These are phyloP conservation scores for Trematomus loennbergii DNA, from an alignment of 2,113 vertebrate genomes.

Conservation along the genomic window DNA sequence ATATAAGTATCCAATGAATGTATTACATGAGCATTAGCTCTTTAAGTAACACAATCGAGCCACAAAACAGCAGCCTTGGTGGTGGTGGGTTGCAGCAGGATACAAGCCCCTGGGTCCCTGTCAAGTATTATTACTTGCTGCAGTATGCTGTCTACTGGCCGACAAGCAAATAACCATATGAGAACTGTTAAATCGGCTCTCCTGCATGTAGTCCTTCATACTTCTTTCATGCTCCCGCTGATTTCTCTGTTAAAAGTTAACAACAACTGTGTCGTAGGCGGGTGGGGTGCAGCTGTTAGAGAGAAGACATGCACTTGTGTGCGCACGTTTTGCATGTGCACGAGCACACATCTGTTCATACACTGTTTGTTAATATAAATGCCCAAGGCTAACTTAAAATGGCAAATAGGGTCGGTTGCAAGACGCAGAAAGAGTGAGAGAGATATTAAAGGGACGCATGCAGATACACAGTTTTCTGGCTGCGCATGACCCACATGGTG, in stretches of 20 bases:
- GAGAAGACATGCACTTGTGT: not conserved
- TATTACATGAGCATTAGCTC: conserved; percentile 12
- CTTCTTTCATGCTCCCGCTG: conserved; percentile 11
- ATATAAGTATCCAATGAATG: conserved; percentile 29
- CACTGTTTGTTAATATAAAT: conserved; percentile 58
- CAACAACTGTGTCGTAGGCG: conserved; percentile 21
- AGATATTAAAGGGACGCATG: conserved; percentile 44
- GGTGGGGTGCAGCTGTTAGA: conserved; percentile 17
- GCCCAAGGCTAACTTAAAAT: conserved; percentile 58
- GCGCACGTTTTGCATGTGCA: conserved; percentile 20
- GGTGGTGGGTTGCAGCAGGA: conserved; percentile 35
- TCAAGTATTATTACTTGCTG: conserved; percentile 61
- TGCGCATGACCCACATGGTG: conserved; percentile 64
- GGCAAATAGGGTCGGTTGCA: conserved; percentile 56
- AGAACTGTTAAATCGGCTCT: conserved; percentile 44
- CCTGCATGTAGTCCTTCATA: not conserved
- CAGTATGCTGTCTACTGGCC: conserved; percentile 48
- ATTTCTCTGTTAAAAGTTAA: conserved; percentile 40
- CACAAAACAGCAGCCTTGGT: conserved; percentile 26
- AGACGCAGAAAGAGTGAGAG: conserved; percentile 21
- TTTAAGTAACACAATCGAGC: conserved; percentile 44
- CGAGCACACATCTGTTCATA: conserved; percentile 47
- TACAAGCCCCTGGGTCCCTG: conserved; percentile 56
- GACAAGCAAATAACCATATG: conserved; percentile 51
- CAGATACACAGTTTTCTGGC: conserved; percentile 48